phyloP scores from a whole-genome alignment of 2,888 invertebrate species.

The Eilema griseolum region DNA sequence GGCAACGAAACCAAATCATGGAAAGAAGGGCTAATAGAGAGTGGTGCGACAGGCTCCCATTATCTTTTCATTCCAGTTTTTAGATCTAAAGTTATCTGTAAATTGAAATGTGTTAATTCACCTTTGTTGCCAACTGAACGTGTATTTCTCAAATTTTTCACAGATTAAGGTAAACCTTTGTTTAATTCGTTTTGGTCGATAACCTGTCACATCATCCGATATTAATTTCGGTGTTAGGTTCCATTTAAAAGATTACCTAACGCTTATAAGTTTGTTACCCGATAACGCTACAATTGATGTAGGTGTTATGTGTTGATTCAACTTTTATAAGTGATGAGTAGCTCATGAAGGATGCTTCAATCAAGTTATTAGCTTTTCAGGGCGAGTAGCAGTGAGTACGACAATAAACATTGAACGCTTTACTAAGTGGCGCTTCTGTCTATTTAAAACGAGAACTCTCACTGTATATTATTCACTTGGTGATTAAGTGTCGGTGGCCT shows the following conservation, averaged over 20 bases:
- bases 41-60: too few species aligned
- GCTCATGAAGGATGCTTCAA: conserved; percentile 39
- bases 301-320: conserved; percentile 36
- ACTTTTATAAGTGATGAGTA: conserved; percentile 44
- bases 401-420: conserved; percentile 37
- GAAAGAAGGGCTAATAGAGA: too few species aligned
- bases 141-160: too few species aligned
- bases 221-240: background rate
- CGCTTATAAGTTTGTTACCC: background rate
- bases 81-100: too few species aligned
- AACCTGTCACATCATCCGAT: background rate
- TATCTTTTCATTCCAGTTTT: too few species aligned
- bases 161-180: too few species aligned
- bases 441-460: conserved; percentile 10
- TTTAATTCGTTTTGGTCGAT: background rate
- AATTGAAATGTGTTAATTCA: too few species aligned
- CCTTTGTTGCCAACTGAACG: too few species aligned
- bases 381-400: conserved; percentile 29
- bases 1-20: too few species aligned
- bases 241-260: background rate
- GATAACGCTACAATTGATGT: conserved; percentile 7
- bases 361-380: conserved; percentile 44
- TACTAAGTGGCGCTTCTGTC: conserved; percentile 36
- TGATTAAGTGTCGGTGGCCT: background rate
- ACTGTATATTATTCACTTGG: conserved; percentile 2